Base-by-base conservation (phyloP, 2,888 invertebrate species). In the Halictus ligatus region DNA sequence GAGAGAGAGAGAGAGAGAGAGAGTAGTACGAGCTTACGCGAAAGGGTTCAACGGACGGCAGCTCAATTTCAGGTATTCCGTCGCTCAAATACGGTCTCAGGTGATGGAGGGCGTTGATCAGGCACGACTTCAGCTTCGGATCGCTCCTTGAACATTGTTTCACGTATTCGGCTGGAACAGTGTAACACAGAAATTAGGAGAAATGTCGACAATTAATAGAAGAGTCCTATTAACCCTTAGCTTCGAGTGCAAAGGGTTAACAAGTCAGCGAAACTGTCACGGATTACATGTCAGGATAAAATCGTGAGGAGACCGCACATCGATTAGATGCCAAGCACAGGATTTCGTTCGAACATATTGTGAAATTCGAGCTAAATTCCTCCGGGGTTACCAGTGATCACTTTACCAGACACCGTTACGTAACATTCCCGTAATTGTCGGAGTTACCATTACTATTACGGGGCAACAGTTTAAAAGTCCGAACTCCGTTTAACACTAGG, bases 81-180 rank as follows among this genome's bases (percentile, higher is more conserved):
- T 91, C 92, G 13, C 94, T 94, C 67, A 96, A 90, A 85, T 95
- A 96, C 2, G 96, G 95, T 86, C 94, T 93, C 40, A 96, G 91
- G 86, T 96, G 95, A 83, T 95, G 95, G 21, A 96, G 92, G 46
- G 95, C 93, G 75, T 93, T 91, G 71, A 95, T 94, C 83, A 96
- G 91, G 88, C 96, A 96, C 21, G 93, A 91, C 80, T 94, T 94
- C 78, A 96, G 78, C 69, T 95, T 92, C 0, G 96, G 95, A 87
- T 96, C 96, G 82, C 96, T 96, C 91, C 96, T 96, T 81, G 96
- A 96, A 90, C 97, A 97, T 94, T 97, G 97, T 92, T 97, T 97
- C 75, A 97, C 96, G 92, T 97, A 97, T 85, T 93, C 92, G 35
- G 94, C 95, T 95, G 88, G 21, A 90, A 86, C 43, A n/a, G 21